Base-by-base conservation (phyloP, 2,888 invertebrate genomes). In the Eremobia ochroleuca region DNA sequence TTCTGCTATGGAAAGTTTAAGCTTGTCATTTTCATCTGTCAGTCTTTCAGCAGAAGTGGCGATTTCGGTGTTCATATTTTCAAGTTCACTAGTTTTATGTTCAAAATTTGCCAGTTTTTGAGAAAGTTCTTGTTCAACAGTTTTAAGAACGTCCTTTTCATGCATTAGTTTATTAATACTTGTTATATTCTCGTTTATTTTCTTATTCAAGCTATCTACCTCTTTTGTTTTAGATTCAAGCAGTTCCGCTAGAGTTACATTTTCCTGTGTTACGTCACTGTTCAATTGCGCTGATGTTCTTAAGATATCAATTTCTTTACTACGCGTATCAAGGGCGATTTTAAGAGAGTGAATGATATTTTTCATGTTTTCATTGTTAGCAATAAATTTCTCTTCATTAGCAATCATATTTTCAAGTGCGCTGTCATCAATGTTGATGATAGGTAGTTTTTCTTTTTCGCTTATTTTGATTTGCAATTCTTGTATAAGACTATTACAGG, bases 301-400 rank as follows among this genome's bases (percentile, higher is more conserved):
- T 52, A 96, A 89, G 55, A 86, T 82, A 49, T 90, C 87, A 67
- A 95, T 93, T 90, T 96, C 94, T 72, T 93, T 92, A 73, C 91
- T 94, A 71, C 93, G 92, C 6, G 79, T 87, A 59, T 93, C 90
- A 52, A 97, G 82, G 21, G 91, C 89, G 4, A 87, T 87, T 91
- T 93, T 94, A 58, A 96, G 92, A 6, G 92, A 93, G n/a, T 92
- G 87, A 75, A 96, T 93, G 43, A 96, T 92, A 79, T 95, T 95
- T 87, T 89, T 93, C 72, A 97, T 92, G 81, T 96, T 96, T 85
- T 96, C 96, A 85, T 96, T 95, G 83, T 94, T 96, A 25, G 94
- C 92, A 69, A 95, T 91, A 77, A 94, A 90, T 73, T 92, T 92
- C 73, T 95, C 93, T 92, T 96, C 96, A 76, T 93, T 95, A 3